Evolutionary conservation across 1,140 invertebrate genomes (phyloP), one percentile per base, ranked within the genome.

Genomic region (Lerema accius): DNA sequence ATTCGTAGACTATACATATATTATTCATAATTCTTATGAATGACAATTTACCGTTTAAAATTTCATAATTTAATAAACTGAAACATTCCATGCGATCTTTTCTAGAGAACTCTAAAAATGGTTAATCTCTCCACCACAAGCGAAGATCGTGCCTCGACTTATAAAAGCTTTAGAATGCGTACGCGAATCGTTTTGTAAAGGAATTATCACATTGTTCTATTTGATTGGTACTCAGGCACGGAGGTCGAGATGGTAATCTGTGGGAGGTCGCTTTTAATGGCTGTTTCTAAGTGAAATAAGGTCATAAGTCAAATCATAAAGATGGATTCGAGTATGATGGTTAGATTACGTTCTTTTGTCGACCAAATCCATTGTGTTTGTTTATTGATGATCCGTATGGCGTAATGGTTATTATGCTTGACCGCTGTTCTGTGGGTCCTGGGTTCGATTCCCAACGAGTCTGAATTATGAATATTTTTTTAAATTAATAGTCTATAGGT

Each of bases 61-160:
- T n/a, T n/a, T n/a, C n/a, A n/a, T n/a, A n/a, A n/a, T n/a, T n/a
- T n/a, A n/a, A n/a, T n/a, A n/a, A n/a, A n/a, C n/a, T n/a, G n/a
- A n/a, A n/a, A n/a, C n/a, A n/a, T n/a, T n/a, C n/a, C n/a, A n/a
- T n/a, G 1, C 28, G 28, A 4, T 4, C 28, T 32, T 9, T 4
- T 1, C 1, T 32, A 37, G 4, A n/a, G 35, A 37, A 11, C 35
- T 2, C n/a, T 37, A 11, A 37, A 51, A 51, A 28, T 51, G 49
- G 32, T 39, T 51, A 39, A 39, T 51, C 49, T 19, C 10, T 51
- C 14, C 11, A 15, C 17, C 10, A 51, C 39, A 32, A 37, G 35
- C n/a, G 7, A 37, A 58, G 53, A 58, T 58, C 53, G 42, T 58
- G 53, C 14, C 40, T 45, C 3, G 32, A n/a, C 15, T 45, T 35